A percentile compares a stretch with the other conserved stretches of the same genome.
Evolutionary conservation across 2,113 vertebrate genomes (phyloP).

Genomic region (Otis tarda): DNA sequence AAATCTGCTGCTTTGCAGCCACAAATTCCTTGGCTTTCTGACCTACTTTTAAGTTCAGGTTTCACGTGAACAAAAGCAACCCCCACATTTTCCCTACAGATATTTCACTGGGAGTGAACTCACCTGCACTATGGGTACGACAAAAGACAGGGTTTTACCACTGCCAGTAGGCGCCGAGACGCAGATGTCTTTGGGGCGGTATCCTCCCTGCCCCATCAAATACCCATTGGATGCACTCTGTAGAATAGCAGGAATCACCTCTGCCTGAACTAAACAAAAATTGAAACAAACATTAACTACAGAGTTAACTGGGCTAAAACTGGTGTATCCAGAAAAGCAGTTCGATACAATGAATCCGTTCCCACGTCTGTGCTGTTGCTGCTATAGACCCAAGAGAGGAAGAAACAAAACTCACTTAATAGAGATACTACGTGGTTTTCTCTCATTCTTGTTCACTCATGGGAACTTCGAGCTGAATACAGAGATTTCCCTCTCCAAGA

Average conservation of each 20-base stretch:
- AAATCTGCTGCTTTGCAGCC: background rate
- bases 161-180: slow-evolving; percentile 96
- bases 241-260: slow-evolving; percentile 91
- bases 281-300: background rate
- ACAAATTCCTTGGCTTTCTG: background rate
- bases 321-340: background rate
- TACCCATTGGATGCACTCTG: slow-evolving; percentile 76
- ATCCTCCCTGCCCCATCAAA: slow-evolving; percentile 84
- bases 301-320: background rate
- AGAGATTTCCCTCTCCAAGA: background rate
- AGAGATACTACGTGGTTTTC: background rate
- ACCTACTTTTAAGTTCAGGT: background rate
- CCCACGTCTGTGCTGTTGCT: background rate
- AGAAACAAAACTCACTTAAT: background rate
- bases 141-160: slow-evolving; percentile 92
- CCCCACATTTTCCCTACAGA: background rate
- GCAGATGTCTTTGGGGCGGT: slow-evolving; percentile 88
- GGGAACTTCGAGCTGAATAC: background rate
- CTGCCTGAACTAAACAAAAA: slow-evolving; percentile 83
- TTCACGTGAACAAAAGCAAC: background rate
- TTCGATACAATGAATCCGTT: background rate
- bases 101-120: background rate
- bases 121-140: slow-evolving; percentile 92
- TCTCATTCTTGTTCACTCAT: background rate
- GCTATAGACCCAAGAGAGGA: background rate